These are phyloP conservation scores for Brenthis hecate DNA, from an alignment of 2,888 invertebrate species.

Conservation along the genomic window DNA sequence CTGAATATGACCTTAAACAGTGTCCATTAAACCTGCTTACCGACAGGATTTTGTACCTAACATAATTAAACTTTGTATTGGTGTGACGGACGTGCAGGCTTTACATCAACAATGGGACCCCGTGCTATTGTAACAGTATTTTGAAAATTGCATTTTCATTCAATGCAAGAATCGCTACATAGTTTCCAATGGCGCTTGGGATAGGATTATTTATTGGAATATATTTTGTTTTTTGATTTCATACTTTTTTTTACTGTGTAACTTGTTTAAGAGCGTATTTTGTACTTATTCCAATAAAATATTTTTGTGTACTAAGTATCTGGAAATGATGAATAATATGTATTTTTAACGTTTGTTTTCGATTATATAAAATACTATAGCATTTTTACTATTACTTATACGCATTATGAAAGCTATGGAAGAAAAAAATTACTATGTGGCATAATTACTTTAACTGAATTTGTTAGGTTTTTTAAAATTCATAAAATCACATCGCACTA, in stretches of 20 bases:
- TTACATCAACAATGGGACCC: constrained; percentile 42
- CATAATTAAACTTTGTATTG: constrained; percentile 44
- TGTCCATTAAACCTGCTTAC: constrained; percentile 42
- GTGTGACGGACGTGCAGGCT: constrained; percentile 39
- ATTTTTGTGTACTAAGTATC: too few relatives aligned
- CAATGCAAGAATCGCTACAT: constrained; percentile 35
- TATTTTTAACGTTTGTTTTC: too few relatives aligned
- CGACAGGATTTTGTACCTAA: constrained; percentile 42
- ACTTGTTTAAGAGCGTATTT: background rate
- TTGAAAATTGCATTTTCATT: constrained; percentile 44
- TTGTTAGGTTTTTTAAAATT: too few relatives aligned
- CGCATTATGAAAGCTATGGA: too few relatives aligned
- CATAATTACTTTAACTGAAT: too few relatives aligned
- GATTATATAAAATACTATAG: too few relatives aligned
- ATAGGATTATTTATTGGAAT: constrained; percentile 23
- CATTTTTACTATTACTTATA: too few relatives aligned
- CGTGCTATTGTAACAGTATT: constrained; percentile 42
- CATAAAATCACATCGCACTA: too few relatives aligned
- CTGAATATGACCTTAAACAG: constrained; percentile 3
- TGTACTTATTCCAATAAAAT: background rate
- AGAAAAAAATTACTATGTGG: too few relatives aligned
- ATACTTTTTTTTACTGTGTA: background rate
- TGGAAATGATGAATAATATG: too few relatives aligned
- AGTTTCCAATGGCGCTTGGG: constrained; percentile 27
- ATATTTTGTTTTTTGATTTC: constrained; percentile 10